These are phyloP conservation scores for Creontiades dilutus DNA, from an alignment of 2,888 invertebrate species.

Conservation along the genomic window DNA sequence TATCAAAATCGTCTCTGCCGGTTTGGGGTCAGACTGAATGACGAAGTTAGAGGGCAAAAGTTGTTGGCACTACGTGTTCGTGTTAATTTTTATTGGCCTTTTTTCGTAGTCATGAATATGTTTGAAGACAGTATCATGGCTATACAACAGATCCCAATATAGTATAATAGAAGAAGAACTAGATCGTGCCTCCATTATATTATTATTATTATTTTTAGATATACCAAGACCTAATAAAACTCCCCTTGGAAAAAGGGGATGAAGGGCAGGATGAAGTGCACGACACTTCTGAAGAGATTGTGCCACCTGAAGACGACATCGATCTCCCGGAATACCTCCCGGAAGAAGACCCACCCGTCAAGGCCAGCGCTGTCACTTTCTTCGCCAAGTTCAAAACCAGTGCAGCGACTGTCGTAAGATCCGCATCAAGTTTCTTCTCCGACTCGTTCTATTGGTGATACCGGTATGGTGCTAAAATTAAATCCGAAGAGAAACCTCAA, in stretches of 20 bases:
- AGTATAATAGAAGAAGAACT: no score
- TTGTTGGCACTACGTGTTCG: no score
- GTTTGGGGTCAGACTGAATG: no score
- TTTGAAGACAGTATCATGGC: no score
- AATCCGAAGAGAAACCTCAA: background rate
- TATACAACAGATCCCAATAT: no score
- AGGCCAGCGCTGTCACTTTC: slow-evolving; percentile 72
- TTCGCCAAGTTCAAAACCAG: slow-evolving; percentile 72
- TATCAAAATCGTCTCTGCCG: no score
- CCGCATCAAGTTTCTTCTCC: slow-evolving; percentile 74
- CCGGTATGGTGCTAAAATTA: background rate
- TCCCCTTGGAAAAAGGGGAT: slow-evolving; percentile 19
- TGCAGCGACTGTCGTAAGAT: slow-evolving; percentile 73
- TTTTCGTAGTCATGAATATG: no score
- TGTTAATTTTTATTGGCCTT: no score
- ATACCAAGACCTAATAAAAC: slow-evolving; percentile 11
- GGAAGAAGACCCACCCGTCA: slow-evolving; percentile 74
- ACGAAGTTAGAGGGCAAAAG: no score
- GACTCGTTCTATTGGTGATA: slow-evolving; percentile 75
- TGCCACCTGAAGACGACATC: slow-evolving; percentile 61
- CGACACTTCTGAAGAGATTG: slow-evolving; percentile 9
- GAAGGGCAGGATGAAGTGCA: background rate
- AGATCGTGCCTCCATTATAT: no score
- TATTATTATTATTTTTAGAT: background rate
- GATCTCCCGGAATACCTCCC: slow-evolving; percentile 74